These are phyloP conservation scores for Indri indri DNA, from an alignment of 2,113 vertebrate genomes.

Conservation along the genomic window DNA sequence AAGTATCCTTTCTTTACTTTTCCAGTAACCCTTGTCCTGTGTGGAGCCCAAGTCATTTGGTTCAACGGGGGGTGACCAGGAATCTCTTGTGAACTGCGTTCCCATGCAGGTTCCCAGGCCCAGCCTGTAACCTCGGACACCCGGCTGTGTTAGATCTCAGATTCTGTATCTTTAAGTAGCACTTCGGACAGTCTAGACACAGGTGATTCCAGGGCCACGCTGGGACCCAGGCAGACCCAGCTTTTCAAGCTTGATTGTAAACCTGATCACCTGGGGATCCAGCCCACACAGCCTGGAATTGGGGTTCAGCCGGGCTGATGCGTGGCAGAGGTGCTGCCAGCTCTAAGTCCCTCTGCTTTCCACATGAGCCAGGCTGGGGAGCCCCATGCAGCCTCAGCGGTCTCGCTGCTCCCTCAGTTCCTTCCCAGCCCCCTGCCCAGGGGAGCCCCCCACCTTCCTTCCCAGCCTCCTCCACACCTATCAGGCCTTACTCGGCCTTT, in stretches of 20 bases:
- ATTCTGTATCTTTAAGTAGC: too few relatives aligned
- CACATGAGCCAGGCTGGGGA: background rate
- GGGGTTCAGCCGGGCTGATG: background rate
- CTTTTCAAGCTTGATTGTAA: background rate
- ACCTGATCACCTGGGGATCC: background rate
- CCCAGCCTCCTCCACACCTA: background rate
- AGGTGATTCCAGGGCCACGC: background rate
- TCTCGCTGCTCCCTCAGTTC: background rate
- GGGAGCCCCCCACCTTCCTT: background rate
- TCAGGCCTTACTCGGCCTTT: background rate
- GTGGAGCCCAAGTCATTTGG: too few relatives aligned
- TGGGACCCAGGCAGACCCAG: too few relatives aligned
- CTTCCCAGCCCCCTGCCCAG: fast-evolving
- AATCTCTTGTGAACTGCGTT: background rate
- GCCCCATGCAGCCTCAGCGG: background rate
- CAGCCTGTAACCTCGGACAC: background rate
- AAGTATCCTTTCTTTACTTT: background rate
- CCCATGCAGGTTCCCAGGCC: background rate
- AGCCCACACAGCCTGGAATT: background rate
- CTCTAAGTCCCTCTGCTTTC: background rate
- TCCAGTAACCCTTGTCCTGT: background rate
- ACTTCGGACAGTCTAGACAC: too few relatives aligned
- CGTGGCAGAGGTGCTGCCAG: background rate
- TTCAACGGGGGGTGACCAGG: background rate
- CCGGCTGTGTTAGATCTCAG: background rate